Percentiles rank a stretch among this genome's conserved stretches.
Conservation (phyloP, 1,140 invertebrate species). For the Probaryconus sp. region DNA sequence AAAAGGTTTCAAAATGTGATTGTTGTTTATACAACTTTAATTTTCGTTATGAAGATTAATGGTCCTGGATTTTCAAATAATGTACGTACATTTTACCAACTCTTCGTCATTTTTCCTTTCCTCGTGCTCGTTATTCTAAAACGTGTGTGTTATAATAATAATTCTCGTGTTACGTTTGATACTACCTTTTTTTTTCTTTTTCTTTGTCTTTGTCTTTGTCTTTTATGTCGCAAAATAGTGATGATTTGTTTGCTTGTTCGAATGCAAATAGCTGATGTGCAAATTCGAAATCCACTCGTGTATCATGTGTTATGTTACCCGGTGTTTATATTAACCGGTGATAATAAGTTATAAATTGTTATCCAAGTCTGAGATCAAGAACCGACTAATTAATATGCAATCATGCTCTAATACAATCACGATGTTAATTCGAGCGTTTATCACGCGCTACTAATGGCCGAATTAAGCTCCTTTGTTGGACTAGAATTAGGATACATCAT, state of each 20-base stretch:
- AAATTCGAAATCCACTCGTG: background rate
- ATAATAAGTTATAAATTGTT: conserved; percentile 15
- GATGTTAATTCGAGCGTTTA: conserved; percentile 43
- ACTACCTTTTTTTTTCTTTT: too few relatives aligned
- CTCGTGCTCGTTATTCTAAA: too few relatives aligned
- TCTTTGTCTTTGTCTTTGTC: too few relatives aligned
- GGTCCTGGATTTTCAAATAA: conserved; percentile 12
- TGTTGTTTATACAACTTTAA: conserved; percentile 4
- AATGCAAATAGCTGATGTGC: too few relatives aligned
- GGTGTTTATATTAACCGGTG: too few relatives aligned
- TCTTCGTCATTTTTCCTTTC: too few relatives aligned
- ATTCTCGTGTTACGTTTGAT: too few relatives aligned
- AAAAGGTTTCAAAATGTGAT: conserved; percentile 19
- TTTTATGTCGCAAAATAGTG: too few relatives aligned
- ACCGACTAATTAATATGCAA: conserved; percentile 47
- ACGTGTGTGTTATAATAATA: too few relatives aligned
- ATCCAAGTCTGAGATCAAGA: conserved; percentile 14
- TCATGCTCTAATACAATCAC: conserved; percentile 38
- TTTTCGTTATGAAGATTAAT: conserved; percentile 34
- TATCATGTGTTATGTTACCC: background rate
- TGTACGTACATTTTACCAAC: conserved; percentile 19
- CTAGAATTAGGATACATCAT: conserved; percentile 19
- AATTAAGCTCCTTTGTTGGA: conserved; percentile 32
- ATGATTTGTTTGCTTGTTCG: too few relatives aligned
- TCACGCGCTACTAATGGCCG: conserved; percentile 41